phyloP scores from a whole-genome alignment of 2,888 invertebrate genomes.

The Helicoverpa assulta region DNA sequence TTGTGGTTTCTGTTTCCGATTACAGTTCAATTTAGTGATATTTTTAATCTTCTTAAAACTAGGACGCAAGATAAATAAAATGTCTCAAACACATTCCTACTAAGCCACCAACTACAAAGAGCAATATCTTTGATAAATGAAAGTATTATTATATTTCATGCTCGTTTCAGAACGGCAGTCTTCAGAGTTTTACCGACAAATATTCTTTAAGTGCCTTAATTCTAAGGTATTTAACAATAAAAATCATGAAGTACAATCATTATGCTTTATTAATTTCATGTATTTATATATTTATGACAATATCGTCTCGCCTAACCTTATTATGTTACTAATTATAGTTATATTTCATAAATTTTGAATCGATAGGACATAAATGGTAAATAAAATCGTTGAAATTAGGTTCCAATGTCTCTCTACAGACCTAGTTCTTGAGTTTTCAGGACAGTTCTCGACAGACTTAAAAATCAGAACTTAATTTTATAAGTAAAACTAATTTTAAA shows the following conservation, averaged over 20 bases:
- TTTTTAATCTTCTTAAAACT: not conserved
- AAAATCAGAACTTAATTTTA: constrained; percentile 83
- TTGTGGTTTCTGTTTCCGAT: not conserved
- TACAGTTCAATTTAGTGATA: not conserved
- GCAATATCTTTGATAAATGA: not conserved
- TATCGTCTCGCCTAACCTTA: constrained; percentile 91
- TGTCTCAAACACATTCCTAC: not conserved
- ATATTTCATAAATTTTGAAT: constrained; percentile 90
- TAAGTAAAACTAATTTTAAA: constrained; percentile 79
- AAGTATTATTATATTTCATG: not conserved
- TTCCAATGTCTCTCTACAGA: constrained; percentile 78
- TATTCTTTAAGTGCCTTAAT: not conserved
- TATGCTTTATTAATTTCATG: constrained; percentile 91
- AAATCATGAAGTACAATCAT: constrained; percentile 88
- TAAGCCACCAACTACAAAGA: not conserved
- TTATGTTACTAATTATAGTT: constrained; percentile 90
- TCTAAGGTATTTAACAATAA: constrained; percentile 72
- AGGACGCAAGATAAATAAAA: not conserved
- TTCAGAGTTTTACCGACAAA: not conserved
- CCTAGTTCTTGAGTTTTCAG: constrained; percentile 79
- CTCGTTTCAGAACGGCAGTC: not conserved
- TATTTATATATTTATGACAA: constrained; percentile 91
- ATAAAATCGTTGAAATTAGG: constrained; percentile 85
- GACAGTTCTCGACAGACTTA: constrained; percentile 80
- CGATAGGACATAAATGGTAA: constrained; percentile 89